Evolutionary conservation across 92 coral and sea anemone species (phyloP), one percentile per base, ranked within the genome.

Genomic region (Palythoa heliodiscus): DNA sequence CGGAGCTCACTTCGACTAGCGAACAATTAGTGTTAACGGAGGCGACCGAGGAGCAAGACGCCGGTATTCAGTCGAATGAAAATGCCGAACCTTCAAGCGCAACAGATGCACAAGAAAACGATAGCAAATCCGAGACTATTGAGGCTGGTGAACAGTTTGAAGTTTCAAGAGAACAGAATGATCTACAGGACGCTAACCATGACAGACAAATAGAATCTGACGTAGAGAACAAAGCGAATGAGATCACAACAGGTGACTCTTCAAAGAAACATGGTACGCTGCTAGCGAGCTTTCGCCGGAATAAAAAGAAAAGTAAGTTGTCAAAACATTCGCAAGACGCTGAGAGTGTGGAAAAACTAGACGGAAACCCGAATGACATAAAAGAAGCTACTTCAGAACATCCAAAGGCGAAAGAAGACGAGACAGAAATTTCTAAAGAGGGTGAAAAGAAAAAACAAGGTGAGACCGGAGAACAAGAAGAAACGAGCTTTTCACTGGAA

Each of bases 171-270:
- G 84, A 80, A 80, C 63, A 25, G 13, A 53, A 2, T 52, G 75
- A 80, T 7, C 19, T 16, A 40, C 23, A 77, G 47, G 84, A 43
- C 22, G 43, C 47, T 47, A 66, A 35, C 38, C 57, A 14, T 61
- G 43, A 39, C 55, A 43, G 43, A 13, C 84, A 80, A 80, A 80
- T 55, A 66, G 72, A 64, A 35, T 70, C 84, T 80, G 84, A 80
- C 84, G 84, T 66, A 23, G 84, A 80, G 74, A 80, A 80, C 84
- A 80, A 80, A 66, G 74, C 60, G 22, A 22, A 19, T 80, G 84
- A 80, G 75, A 53, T 80, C 84, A 80, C 23, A 48, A 20, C 84
- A 80, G 84, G 84, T 80, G 84, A 47, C 74, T 80, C 40, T 16
- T 69, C 84, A 38, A 80, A 80, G 75, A 80, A 80, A 66, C 84